phyloP scores from a whole-genome alignment of 2,888 invertebrate genomes.

The Spodoptera littoralis region DNA sequence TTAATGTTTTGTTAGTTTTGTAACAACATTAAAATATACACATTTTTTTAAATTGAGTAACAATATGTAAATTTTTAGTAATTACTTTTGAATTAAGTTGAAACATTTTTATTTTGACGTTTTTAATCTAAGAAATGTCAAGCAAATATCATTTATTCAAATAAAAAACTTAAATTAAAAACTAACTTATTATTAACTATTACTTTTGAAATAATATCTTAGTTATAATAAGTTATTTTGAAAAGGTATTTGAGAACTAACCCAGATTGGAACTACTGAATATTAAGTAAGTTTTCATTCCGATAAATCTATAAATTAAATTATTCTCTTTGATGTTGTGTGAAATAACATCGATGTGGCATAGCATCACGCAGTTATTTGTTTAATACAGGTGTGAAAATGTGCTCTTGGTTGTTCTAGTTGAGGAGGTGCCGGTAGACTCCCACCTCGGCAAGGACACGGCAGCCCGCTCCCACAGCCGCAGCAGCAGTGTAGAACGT shows the following conservation, averaged over 20 bases:
- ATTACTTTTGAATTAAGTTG: too few relatives aligned
- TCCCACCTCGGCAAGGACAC: slow-evolving; percentile 71
- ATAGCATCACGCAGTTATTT: too few relatives aligned
- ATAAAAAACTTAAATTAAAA: too few relatives aligned
- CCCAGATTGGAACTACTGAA: slow-evolving; percentile 17
- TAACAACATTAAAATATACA: too few relatives aligned
- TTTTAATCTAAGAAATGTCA: too few relatives aligned
- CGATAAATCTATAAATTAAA: slow-evolving; percentile 9
- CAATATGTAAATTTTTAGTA: too few relatives aligned
- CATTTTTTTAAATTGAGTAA: too few relatives aligned
- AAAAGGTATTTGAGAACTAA: slow-evolving; percentile 15
- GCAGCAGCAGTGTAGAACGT: slow-evolving; percentile 69
- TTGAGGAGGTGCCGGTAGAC: slow-evolving; percentile 86
- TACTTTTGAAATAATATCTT: too few relatives aligned
- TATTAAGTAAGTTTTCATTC: slow-evolving; percentile 30
- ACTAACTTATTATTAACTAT: too few relatives aligned
- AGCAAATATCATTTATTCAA: too few relatives aligned
- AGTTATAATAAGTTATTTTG: neutral
- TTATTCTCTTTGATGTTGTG: slow-evolving; percentile 1
- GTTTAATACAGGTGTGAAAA: slow-evolving; percentile 7
- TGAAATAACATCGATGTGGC: slow-evolving; percentile 1
- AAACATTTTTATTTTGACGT: too few relatives aligned
- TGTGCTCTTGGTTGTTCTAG: slow-evolving; percentile 74
- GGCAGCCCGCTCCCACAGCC: slow-evolving; percentile 61
- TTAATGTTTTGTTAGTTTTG: too few relatives aligned